Evolutionary conservation across 2,888 invertebrate species (phyloP).

Genomic region (Lacanobia wlatinum): DNA sequence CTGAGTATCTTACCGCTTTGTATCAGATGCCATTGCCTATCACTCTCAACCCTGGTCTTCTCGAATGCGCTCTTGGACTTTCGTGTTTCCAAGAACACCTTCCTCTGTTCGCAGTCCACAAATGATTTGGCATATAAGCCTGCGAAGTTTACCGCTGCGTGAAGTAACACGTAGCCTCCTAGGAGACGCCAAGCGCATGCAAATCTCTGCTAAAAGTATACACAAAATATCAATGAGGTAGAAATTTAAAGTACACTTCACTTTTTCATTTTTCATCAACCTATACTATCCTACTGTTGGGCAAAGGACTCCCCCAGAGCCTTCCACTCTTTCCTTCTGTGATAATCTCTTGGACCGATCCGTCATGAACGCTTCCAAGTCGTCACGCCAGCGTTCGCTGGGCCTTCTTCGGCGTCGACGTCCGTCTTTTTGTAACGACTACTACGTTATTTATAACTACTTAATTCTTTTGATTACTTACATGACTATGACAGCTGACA

Average conservation of each 20-base stretch:
- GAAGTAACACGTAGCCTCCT: constrained; percentile 94
- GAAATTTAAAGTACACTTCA: too few species aligned
- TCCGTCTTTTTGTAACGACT: too few species aligned
- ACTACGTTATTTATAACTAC: too few species aligned
- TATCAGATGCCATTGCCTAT: constrained; percentile 96
- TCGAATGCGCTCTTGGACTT: constrained; percentile 97
- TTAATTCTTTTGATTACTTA: too few species aligned
- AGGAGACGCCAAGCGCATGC: constrained; percentile 92
- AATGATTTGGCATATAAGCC: constrained; percentile 98
- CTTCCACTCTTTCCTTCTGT: too few species aligned
- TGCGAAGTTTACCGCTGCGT: constrained; percentile 96
- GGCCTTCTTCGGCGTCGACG: too few species aligned
- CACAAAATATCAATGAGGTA: neutral
- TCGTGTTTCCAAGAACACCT: constrained; percentile 98
- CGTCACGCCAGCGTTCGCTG: too few species aligned
- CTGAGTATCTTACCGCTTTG: constrained; percentile 93
- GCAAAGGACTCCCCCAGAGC: too few species aligned
- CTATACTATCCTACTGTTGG: too few species aligned
- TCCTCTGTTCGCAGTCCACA: constrained; percentile 97
- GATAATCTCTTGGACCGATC: too few species aligned
- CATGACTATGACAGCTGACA: constrained; percentile 21
- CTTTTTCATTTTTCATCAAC: too few species aligned
- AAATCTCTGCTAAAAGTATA: constrained; percentile 76
- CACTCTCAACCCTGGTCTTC: constrained; percentile 96
- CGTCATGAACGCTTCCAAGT: too few species aligned